Evolutionary conservation across 1,140 invertebrate species (phyloP).

Genomic region (Drosophila chauvacae): DNA sequence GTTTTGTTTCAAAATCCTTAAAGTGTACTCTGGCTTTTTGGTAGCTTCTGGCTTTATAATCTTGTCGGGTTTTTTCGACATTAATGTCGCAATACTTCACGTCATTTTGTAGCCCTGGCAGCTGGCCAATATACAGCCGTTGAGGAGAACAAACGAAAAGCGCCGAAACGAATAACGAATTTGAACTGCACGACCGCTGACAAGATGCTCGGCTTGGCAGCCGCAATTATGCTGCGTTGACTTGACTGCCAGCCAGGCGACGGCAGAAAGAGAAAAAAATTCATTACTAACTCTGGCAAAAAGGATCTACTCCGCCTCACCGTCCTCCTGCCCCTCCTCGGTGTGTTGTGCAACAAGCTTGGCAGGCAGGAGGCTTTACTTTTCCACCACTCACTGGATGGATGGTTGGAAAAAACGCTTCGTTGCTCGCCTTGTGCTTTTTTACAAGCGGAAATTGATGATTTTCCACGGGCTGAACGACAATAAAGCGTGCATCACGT

Average conservation of each 20-base stretch:
- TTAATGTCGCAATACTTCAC: conserved; percentile 62
- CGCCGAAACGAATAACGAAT: conserved; percentile 32
- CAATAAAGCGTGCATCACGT: conserved; percentile 80
- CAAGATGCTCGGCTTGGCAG: conserved; percentile 64
- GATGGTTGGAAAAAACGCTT: conserved; percentile 27
- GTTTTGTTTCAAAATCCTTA: no score
- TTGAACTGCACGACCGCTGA: conserved; percentile 51
- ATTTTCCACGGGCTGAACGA: conserved; percentile 75
- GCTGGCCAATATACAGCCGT: conserved; percentile 58
- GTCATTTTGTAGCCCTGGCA: conserved; percentile 67
- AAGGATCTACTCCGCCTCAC: not conserved
- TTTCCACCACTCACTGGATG: conserved; percentile 38
- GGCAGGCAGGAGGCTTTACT: conserved; percentile 43
- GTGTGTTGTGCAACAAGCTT: conserved; percentile 39
- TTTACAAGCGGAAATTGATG: conserved; percentile 83
- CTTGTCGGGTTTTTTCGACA: conserved; percentile 62
- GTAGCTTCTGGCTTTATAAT: conserved; percentile 51
- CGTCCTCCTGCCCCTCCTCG: not conserved
- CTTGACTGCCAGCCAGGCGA: conserved; percentile 40
- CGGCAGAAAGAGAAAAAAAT: conserved; percentile 56
- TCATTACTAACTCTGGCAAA: conserved; percentile 60
- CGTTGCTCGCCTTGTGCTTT: conserved; percentile 72
- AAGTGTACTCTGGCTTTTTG: conserved; percentile 14
- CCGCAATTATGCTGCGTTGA: conserved; percentile 67
- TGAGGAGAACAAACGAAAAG: conserved; percentile 30